Evolutionary conservation across 2,113 vertebrate genomes (phyloP).

Genomic region (Gasterosteus aculeatus): DNA sequence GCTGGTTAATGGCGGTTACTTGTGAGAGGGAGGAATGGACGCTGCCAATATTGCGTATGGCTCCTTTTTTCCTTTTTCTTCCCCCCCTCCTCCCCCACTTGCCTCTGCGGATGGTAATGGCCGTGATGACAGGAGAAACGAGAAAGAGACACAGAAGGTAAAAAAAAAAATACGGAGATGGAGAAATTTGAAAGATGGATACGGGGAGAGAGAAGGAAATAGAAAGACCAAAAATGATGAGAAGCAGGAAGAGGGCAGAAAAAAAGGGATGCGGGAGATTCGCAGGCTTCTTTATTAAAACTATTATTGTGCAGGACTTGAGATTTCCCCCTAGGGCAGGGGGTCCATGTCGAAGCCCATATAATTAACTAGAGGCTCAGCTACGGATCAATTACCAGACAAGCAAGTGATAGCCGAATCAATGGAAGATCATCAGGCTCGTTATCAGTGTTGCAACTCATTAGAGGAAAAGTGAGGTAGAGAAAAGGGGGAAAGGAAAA

Average conservation of each 20-base stretch:
- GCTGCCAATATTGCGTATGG: slow-evolving; percentile 89
- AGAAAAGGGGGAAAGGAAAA: slow-evolving; percentile 88
- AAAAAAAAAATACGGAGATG: slow-evolving; percentile 25
- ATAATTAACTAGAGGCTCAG: slow-evolving; percentile 99
- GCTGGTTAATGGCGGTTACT: slow-evolving; percentile 97
- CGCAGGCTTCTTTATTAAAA: slow-evolving; percentile 99
- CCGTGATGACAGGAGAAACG: slow-evolving; percentile 43
- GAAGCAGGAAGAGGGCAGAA: slow-evolving; percentile 63
- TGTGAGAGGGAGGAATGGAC: slow-evolving; percentile 94
- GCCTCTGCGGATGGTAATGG: slow-evolving; percentile 56
- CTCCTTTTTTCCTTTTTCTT: slow-evolving; percentile 20
- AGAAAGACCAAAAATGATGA: slow-evolving; percentile 34
- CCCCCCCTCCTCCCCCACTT: not conserved
- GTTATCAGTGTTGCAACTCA: slow-evolving; percentile 99
- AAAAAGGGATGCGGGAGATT: slow-evolving; percentile 84
- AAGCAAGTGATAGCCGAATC: slow-evolving; percentile 99
- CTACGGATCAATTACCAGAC: slow-evolving; percentile 99
- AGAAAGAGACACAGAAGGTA: slow-evolving; percentile 49
- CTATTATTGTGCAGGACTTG: slow-evolving; percentile 99
- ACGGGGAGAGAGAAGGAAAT: slow-evolving; percentile 22
- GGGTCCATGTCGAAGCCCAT: slow-evolving; percentile 98
- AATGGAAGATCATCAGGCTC: slow-evolving; percentile 99
- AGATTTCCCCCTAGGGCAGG: slow-evolving; percentile 89
- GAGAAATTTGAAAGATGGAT: slow-evolving; percentile 31
- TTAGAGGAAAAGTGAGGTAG: slow-evolving; percentile 99